Percentiles rank a stretch among this genome's conserved stretches.
phyloP scores from a whole-genome alignment of 2,113 vertebrate genomes.

The Limanda limanda region DNA sequence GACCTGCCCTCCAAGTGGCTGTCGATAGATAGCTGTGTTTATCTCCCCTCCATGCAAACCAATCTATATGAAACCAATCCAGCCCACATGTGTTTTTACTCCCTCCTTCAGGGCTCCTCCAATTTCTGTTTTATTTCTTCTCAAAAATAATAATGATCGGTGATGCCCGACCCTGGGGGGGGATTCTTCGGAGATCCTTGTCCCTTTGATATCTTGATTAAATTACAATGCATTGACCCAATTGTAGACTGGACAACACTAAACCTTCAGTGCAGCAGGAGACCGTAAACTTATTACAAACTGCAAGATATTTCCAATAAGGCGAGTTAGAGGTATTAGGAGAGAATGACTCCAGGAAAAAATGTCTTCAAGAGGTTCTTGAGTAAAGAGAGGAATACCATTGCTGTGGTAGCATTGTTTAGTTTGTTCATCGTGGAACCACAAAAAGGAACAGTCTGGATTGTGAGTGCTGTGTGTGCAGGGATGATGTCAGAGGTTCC shows the following conservation, averaged over 20 bases:
- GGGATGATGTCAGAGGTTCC: neutral
- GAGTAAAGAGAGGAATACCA: too few species aligned
- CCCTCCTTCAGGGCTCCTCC: neutral
- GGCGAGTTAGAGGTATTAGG: neutral
- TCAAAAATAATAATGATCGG: neutral
- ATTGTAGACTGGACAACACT: neutral
- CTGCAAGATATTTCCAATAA: too few species aligned
- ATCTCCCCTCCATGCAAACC: slow-evolving; percentile 33
- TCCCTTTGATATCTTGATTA: neutral
- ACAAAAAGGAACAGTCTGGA: too few species aligned
- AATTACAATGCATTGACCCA: too few species aligned
- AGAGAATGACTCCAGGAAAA: neutral
- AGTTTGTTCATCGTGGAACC: too few species aligned
- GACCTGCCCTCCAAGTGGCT: slow-evolving; percentile 40
- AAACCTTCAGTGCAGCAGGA: too few species aligned
- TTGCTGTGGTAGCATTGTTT: too few species aligned
- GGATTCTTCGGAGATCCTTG: neutral
- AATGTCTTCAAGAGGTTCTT: too few species aligned
- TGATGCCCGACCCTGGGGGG: neutral
- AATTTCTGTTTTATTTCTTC: neutral
- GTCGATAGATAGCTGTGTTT: slow-evolving; percentile 49
- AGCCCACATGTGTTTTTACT: neutral
- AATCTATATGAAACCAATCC: slow-evolving; percentile 26
- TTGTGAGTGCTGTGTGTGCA: neutral
- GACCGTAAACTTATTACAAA: neutral